These are phyloP conservation scores for Plodia interpunctella DNA, from an alignment of 1,140 invertebrate genomes.

Conservation along the genomic window DNA sequence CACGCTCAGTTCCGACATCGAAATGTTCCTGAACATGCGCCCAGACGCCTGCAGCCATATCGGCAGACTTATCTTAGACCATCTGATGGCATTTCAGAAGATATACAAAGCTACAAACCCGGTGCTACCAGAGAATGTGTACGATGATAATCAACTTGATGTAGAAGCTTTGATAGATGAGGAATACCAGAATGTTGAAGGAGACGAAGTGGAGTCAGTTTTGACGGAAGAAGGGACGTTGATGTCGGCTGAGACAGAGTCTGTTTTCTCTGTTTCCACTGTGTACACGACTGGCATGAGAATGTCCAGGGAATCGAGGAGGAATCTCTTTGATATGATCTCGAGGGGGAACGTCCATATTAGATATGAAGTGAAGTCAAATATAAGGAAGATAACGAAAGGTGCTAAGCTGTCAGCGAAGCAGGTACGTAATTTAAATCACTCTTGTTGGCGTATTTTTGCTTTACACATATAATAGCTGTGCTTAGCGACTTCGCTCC, in stretches of 20 bases:
- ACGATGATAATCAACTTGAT: slow-evolving; percentile 61
- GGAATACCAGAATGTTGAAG: slow-evolving; percentile 68
- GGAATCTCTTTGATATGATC: slow-evolving; percentile 69
- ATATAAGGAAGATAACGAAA: slow-evolving; percentile 71
- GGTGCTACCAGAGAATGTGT: slow-evolving; percentile 43
- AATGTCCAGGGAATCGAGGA: slow-evolving; percentile 52
- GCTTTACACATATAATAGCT: too few species aligned
- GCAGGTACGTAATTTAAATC: too few species aligned
- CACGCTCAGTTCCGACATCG: slow-evolving; percentile 74
- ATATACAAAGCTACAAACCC: slow-evolving; percentile 60
- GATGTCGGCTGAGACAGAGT: slow-evolving; percentile 59
- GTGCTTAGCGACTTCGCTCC: too few species aligned
- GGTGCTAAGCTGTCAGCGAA: slow-evolving; percentile 70
- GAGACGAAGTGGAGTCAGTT: slow-evolving; percentile 61
- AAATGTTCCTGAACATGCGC: slow-evolving; percentile 78
- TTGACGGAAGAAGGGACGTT: slow-evolving; percentile 59
- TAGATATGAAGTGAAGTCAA: slow-evolving; percentile 66
- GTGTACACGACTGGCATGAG: slow-evolving; percentile 56
- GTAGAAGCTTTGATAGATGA: slow-evolving; percentile 65
- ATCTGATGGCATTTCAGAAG: slow-evolving; percentile 73
- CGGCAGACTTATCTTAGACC: slow-evolving; percentile 76
- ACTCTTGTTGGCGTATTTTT: too few species aligned
- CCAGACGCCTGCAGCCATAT: slow-evolving; percentile 78
- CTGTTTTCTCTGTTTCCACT: slow-evolving; percentile 59
- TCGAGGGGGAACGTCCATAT: slow-evolving; percentile 65